Conservation (phyloP, 2,797 vertebrate genomes). For the Hyperoplus lanceolatus region DNA sequence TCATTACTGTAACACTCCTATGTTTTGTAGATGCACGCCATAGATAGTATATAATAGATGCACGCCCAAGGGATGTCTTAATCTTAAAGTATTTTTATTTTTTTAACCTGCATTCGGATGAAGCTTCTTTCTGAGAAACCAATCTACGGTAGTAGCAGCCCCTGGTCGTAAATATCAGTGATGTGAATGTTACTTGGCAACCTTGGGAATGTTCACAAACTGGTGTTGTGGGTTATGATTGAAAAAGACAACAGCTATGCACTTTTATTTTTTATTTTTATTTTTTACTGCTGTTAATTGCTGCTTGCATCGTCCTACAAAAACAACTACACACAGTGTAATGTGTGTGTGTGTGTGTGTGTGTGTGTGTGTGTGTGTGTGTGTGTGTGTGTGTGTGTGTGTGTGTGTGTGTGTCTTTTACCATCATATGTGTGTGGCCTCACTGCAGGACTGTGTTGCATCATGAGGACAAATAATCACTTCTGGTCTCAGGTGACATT, state of each 20-base stretch:
- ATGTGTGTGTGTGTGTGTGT: neutral
- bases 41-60: no score
- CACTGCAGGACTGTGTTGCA: conserved; percentile 47
- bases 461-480: conserved; percentile 52
- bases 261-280: no score
- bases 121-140: neutral
- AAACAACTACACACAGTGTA: neutral
- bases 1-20: no score
- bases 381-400: no score
- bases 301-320: no score
- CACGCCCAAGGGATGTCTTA: neutral
- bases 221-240: neutral
- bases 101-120: neutral
- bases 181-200: neutral
- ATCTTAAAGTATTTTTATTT: no score
- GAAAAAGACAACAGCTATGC: neutral
- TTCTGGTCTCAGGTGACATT: conserved; percentile 60
- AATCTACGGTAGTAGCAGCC: neutral
- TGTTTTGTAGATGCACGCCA: no score
- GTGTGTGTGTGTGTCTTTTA: no score
- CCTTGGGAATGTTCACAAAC: neutral
- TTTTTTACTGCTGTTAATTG: neutral
- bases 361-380: neutral
- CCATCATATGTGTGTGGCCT: neutral
- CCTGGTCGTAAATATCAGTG: neutral